Percentiles rank a stretch among this genome's conserved stretches.
These are phyloP conservation scores for Poeciliopsis gracilis DNA, from an alignment of 2,797 vertebrate species.

Conservation along the genomic window DNA sequence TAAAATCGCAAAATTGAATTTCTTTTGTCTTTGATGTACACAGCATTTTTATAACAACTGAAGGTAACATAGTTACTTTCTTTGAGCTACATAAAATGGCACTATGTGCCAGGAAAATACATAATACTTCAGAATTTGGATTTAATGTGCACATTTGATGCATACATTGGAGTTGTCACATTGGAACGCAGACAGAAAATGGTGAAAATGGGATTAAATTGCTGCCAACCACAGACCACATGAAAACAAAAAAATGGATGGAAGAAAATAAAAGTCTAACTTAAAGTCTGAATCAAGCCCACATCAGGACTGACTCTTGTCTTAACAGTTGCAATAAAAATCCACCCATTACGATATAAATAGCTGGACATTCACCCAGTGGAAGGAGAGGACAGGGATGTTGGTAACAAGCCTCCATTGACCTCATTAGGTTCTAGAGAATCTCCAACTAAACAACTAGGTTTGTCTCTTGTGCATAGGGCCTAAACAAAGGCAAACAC, in stretches of 20 bases:
- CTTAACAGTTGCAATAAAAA: slow-evolving; percentile 21
- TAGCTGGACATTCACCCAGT: slow-evolving; percentile 15
- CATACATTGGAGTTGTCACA: slow-evolving; percentile 20
- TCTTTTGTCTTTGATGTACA: too few relatives aligned
- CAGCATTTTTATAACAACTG: too few relatives aligned
- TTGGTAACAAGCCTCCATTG: slow-evolving; percentile 67
- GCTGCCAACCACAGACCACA: slow-evolving; percentile 15
- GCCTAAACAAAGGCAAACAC: slow-evolving; percentile 12
- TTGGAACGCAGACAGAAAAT: slow-evolving; percentile 30
- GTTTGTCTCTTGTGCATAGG: slow-evolving; percentile 61
- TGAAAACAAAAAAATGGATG: slow-evolving; percentile 20
- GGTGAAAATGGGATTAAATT: slow-evolving; percentile 29
- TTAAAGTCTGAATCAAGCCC: slow-evolving; percentile 17
- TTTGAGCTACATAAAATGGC: too few relatives aligned
- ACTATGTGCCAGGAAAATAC: too few relatives aligned
- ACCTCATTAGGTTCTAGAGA: slow-evolving; percentile 68
- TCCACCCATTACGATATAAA: slow-evolving; percentile 35
- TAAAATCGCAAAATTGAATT: too few relatives aligned
- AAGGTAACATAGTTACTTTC: too few relatives aligned
- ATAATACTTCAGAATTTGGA: not conserved
- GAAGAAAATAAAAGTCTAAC: slow-evolving; percentile 27
- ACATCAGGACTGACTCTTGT: not conserved
- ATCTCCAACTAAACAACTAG: slow-evolving; percentile 67
- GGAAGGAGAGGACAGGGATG: slow-evolving; percentile 30
- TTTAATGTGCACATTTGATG: not conserved